Percentiles rank a stretch among this genome's conserved stretches.
phyloP scores from a whole-genome alignment of 2,888 invertebrate genomes.

The Pachymerium ferrugineum region DNA sequence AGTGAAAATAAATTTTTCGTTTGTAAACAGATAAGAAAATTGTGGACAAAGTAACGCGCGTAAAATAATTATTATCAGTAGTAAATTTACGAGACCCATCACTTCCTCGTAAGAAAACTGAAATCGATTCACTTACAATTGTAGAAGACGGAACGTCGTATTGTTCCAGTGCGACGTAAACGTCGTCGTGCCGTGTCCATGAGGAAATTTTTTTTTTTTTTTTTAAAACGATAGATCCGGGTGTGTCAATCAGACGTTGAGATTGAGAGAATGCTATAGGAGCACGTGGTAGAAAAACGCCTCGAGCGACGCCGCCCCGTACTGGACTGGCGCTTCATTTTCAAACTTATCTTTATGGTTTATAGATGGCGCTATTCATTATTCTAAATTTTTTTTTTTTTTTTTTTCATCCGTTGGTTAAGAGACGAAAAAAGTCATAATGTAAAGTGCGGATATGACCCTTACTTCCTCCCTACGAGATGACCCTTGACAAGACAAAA shows the following conservation, averaged over 20 bases:
- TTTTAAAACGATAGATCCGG: neutral
- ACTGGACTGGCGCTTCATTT: neutral
- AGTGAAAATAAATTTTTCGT: too few species aligned
- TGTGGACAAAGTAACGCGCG: too few species aligned
- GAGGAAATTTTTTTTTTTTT: too few species aligned
- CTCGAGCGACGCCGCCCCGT: neutral
- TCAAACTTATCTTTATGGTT: neutral
- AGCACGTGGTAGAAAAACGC: neutral
- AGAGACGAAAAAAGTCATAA: too few species aligned
- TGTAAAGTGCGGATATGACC: neutral
- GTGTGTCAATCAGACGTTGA: neutral
- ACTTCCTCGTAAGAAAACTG: too few species aligned
- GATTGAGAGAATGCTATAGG: neutral
- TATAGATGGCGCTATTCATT: too few species aligned
- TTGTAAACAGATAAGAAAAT: too few species aligned
- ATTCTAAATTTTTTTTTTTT: too few species aligned
- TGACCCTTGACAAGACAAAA: neutral
- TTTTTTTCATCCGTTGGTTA: too few species aligned
- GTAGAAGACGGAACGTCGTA: neutral
- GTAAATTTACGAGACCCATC: too few species aligned
- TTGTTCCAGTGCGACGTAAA: neutral
- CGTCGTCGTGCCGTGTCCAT: neutral
- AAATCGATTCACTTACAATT: neutral
- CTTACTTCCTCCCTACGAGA: neutral
- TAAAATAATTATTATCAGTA: too few species aligned